Percentiles rank a stretch among this genome's conserved stretches.
Evolutionary conservation across 1,140 invertebrate species (phyloP).

Genomic region (Drosophila insularis): DNA sequence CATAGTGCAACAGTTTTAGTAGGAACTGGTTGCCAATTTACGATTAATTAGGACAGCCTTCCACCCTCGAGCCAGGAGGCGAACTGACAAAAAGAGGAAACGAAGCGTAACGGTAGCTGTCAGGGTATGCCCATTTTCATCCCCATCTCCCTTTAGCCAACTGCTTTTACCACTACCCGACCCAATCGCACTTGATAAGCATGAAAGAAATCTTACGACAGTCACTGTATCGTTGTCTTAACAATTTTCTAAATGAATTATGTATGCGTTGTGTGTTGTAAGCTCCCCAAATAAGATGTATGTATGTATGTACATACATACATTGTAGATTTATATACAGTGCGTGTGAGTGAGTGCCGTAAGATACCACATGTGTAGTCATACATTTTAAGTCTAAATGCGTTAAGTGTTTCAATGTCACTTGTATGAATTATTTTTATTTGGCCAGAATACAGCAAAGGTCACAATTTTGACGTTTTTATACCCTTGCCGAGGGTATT

Average conservation of each 20-base stretch:
- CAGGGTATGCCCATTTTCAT: conserved; percentile 24
- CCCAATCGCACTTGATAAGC: conserved; percentile 46
- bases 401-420: conserved; percentile 61
- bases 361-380: conserved; percentile 61
- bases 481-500: too few species aligned
- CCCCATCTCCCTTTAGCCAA: conserved; percentile 1
- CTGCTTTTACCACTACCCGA: conserved; percentile 2
- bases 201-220: conserved; percentile 56
- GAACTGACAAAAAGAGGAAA: conserved; percentile 53
- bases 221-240: conserved; percentile 50
- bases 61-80: conserved; percentile 34
- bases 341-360: conserved; percentile 26
- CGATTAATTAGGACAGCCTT: conserved; percentile 57
- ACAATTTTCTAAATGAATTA: conserved; percentile 71
- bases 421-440: conserved; percentile 14
- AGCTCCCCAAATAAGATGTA: conserved; percentile 42
- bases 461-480: background rate
- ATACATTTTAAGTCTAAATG: conserved; percentile 63
- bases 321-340: conserved; percentile 10
- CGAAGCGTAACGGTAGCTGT: conserved; percentile 46
- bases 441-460: background rate
- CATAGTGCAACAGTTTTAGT: too few species aligned
- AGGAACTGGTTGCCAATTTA: conserved; percentile 34
- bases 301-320: too few species aligned
- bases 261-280: conserved; percentile 55